These are phyloP conservation scores for Pimephales promelas DNA, from an alignment of 2,113 vertebrate genomes.

Conservation along the genomic window DNA sequence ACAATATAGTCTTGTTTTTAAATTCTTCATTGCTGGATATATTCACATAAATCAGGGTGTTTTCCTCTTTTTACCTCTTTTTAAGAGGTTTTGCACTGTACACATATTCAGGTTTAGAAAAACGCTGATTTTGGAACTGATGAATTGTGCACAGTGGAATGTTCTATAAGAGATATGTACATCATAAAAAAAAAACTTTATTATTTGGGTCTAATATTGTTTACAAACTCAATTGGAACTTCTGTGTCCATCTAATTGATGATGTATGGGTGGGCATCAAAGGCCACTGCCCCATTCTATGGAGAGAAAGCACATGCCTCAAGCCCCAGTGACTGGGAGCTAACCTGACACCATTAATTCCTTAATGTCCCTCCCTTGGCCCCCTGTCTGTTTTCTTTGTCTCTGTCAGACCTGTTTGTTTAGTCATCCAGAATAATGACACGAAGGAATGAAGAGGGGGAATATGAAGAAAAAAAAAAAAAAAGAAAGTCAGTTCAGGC, in stretches of 20 bases:
- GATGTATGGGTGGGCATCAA: constrained; percentile 56
- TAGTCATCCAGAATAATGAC: constrained; percentile 66
- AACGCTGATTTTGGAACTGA: constrained; percentile 64
- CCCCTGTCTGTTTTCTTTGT: constrained; percentile 39
- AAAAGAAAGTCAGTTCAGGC: background rate
- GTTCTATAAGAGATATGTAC: constrained; percentile 49
- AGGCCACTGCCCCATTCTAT: constrained; percentile 68
- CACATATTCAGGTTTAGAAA: constrained; percentile 11
- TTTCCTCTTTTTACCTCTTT: background rate
- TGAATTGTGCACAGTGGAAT: constrained; percentile 76
- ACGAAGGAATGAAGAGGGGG: constrained; percentile 37
- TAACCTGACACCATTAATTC: background rate
- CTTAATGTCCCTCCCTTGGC: constrained; percentile 39
- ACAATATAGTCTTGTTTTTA: constrained; percentile 51
- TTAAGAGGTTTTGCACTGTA: constrained; percentile 18
- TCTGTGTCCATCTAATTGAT: too few species aligned
- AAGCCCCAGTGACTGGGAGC: constrained; percentile 60
- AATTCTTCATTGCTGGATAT: constrained; percentile 44
- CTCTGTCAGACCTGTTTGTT: constrained; percentile 66
- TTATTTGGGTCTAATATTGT: background rate
- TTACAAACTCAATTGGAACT: background rate
- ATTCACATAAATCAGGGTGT: constrained; percentile 27
- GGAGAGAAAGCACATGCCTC: constrained; percentile 53
- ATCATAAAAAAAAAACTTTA: background rate
- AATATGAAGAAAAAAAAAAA: background rate